These are phyloP conservation scores for Argyrosomus japonicus DNA, from an alignment of 2,113 vertebrate genomes.

Conservation along the genomic window DNA sequence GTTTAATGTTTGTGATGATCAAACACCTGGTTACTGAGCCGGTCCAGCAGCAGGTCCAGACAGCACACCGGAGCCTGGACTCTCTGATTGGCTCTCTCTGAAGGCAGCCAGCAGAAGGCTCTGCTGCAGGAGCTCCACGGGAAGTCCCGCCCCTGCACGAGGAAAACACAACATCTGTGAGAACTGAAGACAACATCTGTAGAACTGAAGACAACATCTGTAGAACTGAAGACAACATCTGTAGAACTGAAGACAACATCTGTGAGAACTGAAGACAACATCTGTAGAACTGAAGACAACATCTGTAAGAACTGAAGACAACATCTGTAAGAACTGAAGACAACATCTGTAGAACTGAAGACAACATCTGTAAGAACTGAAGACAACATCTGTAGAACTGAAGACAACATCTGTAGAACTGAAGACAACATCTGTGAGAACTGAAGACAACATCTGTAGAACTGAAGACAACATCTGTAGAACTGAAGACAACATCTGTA, in stretches of 20 bases:
- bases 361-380: no score
- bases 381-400: no score
- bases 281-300: no score
- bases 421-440: no score
- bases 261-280: no score
- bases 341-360: no score
- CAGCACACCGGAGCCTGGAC: conserved; percentile 90
- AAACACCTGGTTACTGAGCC: conserved; percentile 85
- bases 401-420: no score
- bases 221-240: neutral
- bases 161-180: neutral
- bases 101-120: conserved; percentile 91
- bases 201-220: neutral
- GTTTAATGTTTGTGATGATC: neutral
- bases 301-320: no score
- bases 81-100: conserved; percentile 64
- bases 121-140: conserved; percentile 93
- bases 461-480: no score
- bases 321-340: no score
- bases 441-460: neutral
- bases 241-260: neutral
- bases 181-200: neutral
- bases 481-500: no score
- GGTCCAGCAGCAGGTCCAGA: conserved; percentile 89
- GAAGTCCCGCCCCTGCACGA: conserved; percentile 91